Percentiles rank a stretch among this genome's conserved stretches.
phyloP scores from a whole-genome alignment of 2,113 vertebrate species.

The Sinocyclocheilus grahami region DNA sequence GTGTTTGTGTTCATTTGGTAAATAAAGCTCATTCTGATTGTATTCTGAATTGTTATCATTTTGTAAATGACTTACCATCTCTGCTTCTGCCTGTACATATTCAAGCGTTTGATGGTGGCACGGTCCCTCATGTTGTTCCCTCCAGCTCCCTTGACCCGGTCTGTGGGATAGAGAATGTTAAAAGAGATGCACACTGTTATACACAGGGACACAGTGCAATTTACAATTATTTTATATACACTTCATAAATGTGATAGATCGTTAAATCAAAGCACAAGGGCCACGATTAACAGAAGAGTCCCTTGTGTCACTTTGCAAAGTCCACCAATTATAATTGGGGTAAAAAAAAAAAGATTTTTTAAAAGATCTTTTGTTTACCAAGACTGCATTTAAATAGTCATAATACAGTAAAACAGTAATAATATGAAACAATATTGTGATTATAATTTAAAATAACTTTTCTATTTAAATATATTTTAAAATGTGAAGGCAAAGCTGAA shows the following conservation, averaged over 20 bases:
- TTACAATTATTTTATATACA: background rate
- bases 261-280: background rate
- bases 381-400: background rate
- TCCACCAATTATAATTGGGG: background rate
- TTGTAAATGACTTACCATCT: conserved; percentile 79
- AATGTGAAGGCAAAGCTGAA: background rate
- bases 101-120: conserved; percentile 91
- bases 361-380: background rate
- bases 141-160: conserved; percentile 86
- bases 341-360: background rate
- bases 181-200: background rate
- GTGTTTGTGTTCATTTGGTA: background rate
- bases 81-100: conserved; percentile 97
- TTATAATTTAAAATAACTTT: background rate
- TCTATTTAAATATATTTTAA: background rate
- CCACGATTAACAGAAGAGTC: background rate
- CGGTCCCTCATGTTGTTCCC: conserved; percentile 93
- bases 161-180: conserved; percentile 66
- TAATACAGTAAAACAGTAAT: background rate
- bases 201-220: background rate
- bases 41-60: background rate
- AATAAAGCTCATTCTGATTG: background rate
- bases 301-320: background rate
- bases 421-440: background rate
- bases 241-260: background rate